Evolutionary conservation across 2,797 vertebrate species (phyloP), one percentile per base, ranked within the genome.

Genomic region (Pteronotus mesoamericanus): DNA sequence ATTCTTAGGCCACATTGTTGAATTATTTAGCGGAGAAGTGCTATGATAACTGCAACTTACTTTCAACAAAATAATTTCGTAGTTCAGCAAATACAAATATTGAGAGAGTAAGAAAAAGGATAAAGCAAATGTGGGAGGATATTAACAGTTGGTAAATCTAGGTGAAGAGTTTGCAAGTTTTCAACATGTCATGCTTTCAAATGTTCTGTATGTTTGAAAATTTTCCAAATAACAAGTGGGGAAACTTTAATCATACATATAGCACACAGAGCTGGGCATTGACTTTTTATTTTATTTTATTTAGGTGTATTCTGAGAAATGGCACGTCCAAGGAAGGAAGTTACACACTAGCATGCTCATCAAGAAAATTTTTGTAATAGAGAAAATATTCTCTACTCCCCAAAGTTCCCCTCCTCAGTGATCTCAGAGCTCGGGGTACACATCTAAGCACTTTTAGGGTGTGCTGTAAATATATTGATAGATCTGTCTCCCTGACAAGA

Each of bases 221-320:
- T 21, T 86, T 83, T 83, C 34, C 26, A 91, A 78, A 92, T 68
- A 19, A 44, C n/a, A 39, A 71, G 32, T 57, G 48, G 24, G 32
- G 53, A 78, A 88, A 44, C 12, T 44, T 83, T 89, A 79, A 53
- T 95, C n/a, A n/a, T 32, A 10, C 37, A 59, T 3, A 57, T 15
- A 80, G 29, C 21, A 74, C 22, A 6, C 4, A 79, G 29, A 92
- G 44, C 42, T 48, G 92, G 37, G 46, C 72, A 61, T 3, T 55
- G 59, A 68, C 42, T 61, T 83, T 91, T 82, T 68, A 29, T n/a
- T 83, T 86, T 82, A 22, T 21, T 83, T 86, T 82, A 22, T 79
- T 83, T 82, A 22, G 26, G 92, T 82, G 29, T 88, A 68, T 91
- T 82, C 46, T 87, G 72, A 92, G 55, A 90, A 88, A 78, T 48